phyloP scores from a whole-genome alignment of 1,140 invertebrate genomes.

The Venustaconcha ellipsiformis region DNA sequence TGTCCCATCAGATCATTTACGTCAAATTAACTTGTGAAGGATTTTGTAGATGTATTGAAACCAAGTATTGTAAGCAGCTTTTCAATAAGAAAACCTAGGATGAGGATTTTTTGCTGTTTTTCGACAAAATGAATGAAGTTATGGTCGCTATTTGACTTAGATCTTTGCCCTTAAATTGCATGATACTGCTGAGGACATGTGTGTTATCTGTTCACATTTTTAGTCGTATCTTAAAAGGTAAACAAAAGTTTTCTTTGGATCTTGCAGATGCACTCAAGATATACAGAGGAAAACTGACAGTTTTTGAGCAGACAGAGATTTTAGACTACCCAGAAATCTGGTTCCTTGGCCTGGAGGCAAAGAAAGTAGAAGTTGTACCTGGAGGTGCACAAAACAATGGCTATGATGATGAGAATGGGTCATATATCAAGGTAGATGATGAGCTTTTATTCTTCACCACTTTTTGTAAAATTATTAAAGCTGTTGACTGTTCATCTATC shows the following conservation, averaged over 20 bases:
- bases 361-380: conserved; percentile 62
- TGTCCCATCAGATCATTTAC: background rate
- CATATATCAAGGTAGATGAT: conserved; percentile 65
- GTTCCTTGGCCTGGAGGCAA: conserved; percentile 66
- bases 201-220: too few species aligned
- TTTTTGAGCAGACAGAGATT: conserved; percentile 67
- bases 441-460: too few species aligned
- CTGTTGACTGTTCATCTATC: too few species aligned
- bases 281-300: conserved; percentile 60
- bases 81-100: too few species aligned
- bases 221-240: too few species aligned
- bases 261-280: conserved; percentile 64
- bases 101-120: background rate
- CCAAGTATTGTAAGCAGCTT: background rate
- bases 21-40: background rate
- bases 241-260: conserved; percentile 7
- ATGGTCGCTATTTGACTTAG: too few species aligned
- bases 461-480: too few species aligned
- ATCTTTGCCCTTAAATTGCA: too few species aligned
- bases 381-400: conserved; percentile 63
- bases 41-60: background rate
- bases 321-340: conserved; percentile 66
- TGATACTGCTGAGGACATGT: too few species aligned
- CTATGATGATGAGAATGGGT: conserved; percentile 69
- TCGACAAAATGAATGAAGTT: background rate